Evolutionary conservation across 2,888 invertebrate genomes (phyloP).

Genomic region (Dicranocentrus wangi): DNA sequence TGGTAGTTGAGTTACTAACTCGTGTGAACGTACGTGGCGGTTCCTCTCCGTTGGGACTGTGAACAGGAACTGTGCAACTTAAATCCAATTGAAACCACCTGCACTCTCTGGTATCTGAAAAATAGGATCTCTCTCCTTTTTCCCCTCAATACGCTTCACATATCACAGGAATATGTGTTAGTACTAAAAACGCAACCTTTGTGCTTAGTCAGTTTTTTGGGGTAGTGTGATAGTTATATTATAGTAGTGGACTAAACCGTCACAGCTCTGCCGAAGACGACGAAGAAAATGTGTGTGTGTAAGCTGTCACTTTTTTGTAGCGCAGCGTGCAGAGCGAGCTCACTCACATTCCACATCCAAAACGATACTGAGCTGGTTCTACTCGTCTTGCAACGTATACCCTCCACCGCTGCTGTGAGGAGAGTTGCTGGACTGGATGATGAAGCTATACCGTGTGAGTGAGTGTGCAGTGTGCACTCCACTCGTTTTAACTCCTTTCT

Average conservation of each 20-base stretch:
- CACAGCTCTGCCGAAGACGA: too few species aligned
- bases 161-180: conserved; percentile 42
- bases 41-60: conserved; percentile 54
- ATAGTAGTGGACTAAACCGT: too few species aligned
- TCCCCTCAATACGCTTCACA: conserved; percentile 24
- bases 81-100: conserved; percentile 71
- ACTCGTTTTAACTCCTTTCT: background rate
- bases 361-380: conserved; percentile 49
- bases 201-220: conserved; percentile 51
- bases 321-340: conserved; percentile 6
- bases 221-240: conserved; percentile 38
- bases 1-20: conserved; percentile 31
- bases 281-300: background rate
- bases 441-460: conserved; percentile 40
- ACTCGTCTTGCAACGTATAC: background rate
- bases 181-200: background rate
- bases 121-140: conserved; percentile 18
- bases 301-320: background rate
- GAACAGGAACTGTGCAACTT: conserved; percentile 69
- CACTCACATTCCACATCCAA: conserved; percentile 57
- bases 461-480: background rate
- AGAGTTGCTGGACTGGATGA: conserved; percentile 29
- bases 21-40: conserved; percentile 14
- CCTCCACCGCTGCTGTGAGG: background rate
- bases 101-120: conserved; percentile 53